Evolutionary conservation across 2,797 vertebrate genomes (phyloP).

Genomic region (Gymnothorax javanicus): DNA sequence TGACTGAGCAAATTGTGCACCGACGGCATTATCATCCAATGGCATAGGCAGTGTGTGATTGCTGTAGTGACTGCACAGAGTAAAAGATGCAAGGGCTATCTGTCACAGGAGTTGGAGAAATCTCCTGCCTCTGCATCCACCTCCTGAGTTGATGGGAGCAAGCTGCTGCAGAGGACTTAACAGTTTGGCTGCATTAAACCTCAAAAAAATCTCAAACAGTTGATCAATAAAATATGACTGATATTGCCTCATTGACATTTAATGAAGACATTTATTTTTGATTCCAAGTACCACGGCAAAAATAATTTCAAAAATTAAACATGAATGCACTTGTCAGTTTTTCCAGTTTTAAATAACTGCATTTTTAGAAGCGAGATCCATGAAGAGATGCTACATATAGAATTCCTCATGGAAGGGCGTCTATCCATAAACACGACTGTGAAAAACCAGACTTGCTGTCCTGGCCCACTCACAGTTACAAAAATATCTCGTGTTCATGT

Average conservation of each 20-base stretch:
- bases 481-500: constrained; percentile 70
- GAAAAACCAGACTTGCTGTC: constrained; percentile 73
- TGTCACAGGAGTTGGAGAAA: too few species aligned
- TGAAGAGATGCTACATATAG: not conserved
- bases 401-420: constrained; percentile 42
- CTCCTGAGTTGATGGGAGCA: too few species aligned
- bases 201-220: too few species aligned
- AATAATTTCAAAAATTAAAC: not conserved
- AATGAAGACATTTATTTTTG: not conserved
- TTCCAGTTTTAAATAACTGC: not conserved
- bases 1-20: too few species aligned
- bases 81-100: too few species aligned
- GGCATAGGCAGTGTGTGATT: too few species aligned
- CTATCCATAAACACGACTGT: constrained; percentile 71
- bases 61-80: too few species aligned
- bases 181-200: too few species aligned
- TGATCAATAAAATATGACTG: not conserved
- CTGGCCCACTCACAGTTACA: constrained; percentile 67
- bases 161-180: too few species aligned
- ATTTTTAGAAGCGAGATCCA: not conserved
- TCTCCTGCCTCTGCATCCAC: too few species aligned
- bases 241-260: not conserved
- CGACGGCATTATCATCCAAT: too few species aligned
- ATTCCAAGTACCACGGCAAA: not conserved
- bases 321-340: not conserved